Percentiles rank a stretch among this genome's conserved stretches.
phyloP scores from a whole-genome alignment of 1,140 invertebrate species.

The Lordiphosa collinella region DNA sequence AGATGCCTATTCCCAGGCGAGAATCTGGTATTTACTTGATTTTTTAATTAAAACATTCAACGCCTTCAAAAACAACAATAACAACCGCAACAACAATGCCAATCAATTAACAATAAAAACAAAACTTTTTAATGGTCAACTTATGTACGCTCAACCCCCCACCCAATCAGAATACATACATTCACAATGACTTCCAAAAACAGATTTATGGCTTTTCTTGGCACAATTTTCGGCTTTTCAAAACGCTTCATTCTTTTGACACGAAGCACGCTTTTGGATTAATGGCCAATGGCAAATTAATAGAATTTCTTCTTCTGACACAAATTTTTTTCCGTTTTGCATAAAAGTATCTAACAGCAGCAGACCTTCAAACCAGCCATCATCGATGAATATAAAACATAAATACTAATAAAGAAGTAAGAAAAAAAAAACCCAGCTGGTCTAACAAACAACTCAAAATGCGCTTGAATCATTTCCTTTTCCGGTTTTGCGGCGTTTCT shows the following conservation, averaged over 20 bases:
- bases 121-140: slow-evolving; percentile 52
- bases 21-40: no score
- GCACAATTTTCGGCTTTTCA: slow-evolving; percentile 37
- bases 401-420: slow-evolving; percentile 27
- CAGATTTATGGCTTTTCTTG: slow-evolving; percentile 46
- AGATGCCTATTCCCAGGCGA: slow-evolving; percentile 10
- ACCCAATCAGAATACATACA: not conserved
- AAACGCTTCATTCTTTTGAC: slow-evolving; percentile 17
- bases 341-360: not conserved
- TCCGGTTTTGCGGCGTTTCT: slow-evolving; percentile 57
- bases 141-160: slow-evolving; percentile 15
- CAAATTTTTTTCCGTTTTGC: slow-evolving; percentile 5
- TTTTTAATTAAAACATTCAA: slow-evolving; percentile 15
- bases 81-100: slow-evolving; percentile 5
- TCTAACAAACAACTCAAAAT: slow-evolving; percentile 30
- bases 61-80: not conserved
- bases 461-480: slow-evolving; percentile 68
- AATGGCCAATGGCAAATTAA: slow-evolving; percentile 7
- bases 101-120: slow-evolving; percentile 45
- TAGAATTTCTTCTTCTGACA: slow-evolving; percentile 4
- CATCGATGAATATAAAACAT: slow-evolving; percentile 25
- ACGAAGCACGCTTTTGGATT: slow-evolving; percentile 28
- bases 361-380: slow-evolving; percentile 17
- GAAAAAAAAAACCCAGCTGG: slow-evolving; percentile 13
- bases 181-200: slow-evolving; percentile 7